phyloP scores from a whole-genome alignment of 2,888 invertebrate species.

The Campopleginae sp. region DNA sequence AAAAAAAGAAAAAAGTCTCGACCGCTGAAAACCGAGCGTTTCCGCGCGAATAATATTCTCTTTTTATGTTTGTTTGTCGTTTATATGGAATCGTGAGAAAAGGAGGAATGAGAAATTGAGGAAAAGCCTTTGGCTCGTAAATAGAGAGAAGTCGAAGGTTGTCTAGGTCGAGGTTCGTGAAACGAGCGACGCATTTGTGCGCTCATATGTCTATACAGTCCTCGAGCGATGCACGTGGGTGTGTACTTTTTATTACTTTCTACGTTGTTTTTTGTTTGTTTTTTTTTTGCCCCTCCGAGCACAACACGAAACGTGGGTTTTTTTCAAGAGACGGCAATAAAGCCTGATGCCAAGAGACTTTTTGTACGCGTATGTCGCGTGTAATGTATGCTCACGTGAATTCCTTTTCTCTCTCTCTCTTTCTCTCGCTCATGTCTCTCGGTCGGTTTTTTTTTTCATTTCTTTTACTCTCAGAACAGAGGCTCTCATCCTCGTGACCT shows the following conservation, averaged over 20 bases:
- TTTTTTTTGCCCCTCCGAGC: background rate
- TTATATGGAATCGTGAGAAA: constrained; percentile 7
- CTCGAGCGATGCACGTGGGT: constrained; percentile 15
- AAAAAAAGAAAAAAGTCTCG: background rate
- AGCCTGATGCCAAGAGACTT: constrained; percentile 27
- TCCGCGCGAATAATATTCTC: background rate
- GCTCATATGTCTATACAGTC: background rate
- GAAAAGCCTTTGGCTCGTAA: constrained; percentile 1
- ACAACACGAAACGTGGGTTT: constrained; percentile 13
- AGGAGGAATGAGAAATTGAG: background rate
- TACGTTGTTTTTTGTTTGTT: background rate
- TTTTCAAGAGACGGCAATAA: constrained; percentile 26
- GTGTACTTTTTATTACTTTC: constrained; percentile 2
- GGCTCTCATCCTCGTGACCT: constrained; percentile 38
- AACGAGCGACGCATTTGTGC: constrained; percentile 29
- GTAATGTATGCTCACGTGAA: constrained; percentile 27
- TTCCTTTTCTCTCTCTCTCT: background rate
- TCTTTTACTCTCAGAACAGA: constrained; percentile 7
- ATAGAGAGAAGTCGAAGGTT: constrained; percentile 45
- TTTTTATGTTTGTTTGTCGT: background rate
- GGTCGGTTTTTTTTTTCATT: background rate
- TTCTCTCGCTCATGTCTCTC: background rate
- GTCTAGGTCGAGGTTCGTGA: constrained; percentile 63
- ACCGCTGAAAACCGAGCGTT: background rate
- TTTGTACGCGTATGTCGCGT: constrained; percentile 24